These are phyloP conservation scores for Onychorhynchus coronatus DNA, from an alignment of 2,113 vertebrate genomes.

Conservation along the genomic window DNA sequence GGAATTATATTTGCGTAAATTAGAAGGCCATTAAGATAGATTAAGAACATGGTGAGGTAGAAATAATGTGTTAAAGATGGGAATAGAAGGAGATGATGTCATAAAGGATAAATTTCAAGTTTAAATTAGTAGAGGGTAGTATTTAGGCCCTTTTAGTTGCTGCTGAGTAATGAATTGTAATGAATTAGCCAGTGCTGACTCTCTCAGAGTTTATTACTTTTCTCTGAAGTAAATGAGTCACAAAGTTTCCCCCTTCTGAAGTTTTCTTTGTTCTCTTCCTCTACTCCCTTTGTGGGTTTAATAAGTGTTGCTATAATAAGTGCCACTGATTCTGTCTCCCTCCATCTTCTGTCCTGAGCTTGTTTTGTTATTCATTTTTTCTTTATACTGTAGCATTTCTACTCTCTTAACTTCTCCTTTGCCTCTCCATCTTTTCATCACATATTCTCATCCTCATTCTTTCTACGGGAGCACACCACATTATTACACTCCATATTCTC, in stretches of 20 bases:
- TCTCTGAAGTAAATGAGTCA: not conserved
- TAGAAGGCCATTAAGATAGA: not conserved
- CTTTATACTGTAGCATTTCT: not conserved
- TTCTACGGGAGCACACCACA: not conserved
- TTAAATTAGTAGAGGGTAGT: not conserved
- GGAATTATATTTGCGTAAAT: not conserved
- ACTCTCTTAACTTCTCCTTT: not conserved
- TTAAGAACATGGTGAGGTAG: accelerated
- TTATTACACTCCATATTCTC: not conserved
- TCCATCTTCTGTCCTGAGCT: not conserved
- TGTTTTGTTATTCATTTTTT: not conserved
- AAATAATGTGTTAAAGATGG: not conserved
- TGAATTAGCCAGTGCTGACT: not conserved
- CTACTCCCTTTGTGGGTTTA: not conserved
- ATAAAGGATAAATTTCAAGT: not conserved
- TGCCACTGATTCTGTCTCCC: not conserved
- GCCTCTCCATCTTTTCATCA: not conserved
- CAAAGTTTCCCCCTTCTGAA: not conserved
- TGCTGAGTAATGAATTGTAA: not conserved
- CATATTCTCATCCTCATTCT: not conserved
- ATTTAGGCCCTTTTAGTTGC: not conserved
- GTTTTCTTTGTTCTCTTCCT: not conserved
- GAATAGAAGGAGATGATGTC: not conserved
- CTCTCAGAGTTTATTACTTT: not conserved
- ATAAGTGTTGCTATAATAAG: not conserved